phyloP scores from a whole-genome alignment of 1,140 invertebrate genomes.

The Amyelois transitella region DNA sequence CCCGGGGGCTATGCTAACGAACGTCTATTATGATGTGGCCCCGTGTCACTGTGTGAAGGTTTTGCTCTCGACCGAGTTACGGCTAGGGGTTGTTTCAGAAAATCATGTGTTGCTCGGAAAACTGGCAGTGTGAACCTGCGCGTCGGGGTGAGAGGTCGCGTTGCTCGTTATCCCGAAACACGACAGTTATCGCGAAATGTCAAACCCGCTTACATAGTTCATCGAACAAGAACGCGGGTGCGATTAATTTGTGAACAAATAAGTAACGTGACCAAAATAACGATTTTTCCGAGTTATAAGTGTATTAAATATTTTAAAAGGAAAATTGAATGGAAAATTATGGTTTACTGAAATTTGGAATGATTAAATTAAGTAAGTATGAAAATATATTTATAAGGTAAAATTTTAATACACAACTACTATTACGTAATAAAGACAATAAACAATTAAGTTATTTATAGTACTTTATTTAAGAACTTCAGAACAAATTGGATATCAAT shows the following conservation, averaged over 20 bases:
- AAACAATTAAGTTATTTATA: no score
- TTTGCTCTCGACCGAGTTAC: conserved; percentile 67
- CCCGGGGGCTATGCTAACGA: conserved; percentile 59
- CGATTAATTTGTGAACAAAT: conserved; percentile 20
- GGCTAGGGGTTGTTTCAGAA: conserved; percentile 56
- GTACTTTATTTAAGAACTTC: no score
- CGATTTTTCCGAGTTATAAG: conserved; percentile 2
- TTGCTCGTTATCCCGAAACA: conserved; percentile 4
- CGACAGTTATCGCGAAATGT: conserved; percentile 5
- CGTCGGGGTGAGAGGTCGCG: conserved; percentile 36
- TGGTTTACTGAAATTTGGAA: conserved; percentile 54
- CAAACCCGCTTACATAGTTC: conserved; percentile 30
- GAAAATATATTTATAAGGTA: not conserved
- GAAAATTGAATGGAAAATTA: conserved; percentile 38
- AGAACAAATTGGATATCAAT: no score
- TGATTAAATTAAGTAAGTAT: conserved; percentile 56
- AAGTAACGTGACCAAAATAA: conserved; percentile 11
- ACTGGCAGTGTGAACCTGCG: conserved; percentile 51
- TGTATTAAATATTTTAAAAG: conserved; percentile 17
- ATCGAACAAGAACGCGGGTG: conserved; percentile 37
- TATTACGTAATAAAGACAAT: no score
- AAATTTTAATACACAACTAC: no score
- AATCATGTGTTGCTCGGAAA: conserved; percentile 65
- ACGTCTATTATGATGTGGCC: conserved; percentile 61
- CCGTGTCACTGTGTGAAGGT: conserved; percentile 71